Conservation (phyloP, 2,113 vertebrate genomes). For the Sula dactylatra region DNA sequence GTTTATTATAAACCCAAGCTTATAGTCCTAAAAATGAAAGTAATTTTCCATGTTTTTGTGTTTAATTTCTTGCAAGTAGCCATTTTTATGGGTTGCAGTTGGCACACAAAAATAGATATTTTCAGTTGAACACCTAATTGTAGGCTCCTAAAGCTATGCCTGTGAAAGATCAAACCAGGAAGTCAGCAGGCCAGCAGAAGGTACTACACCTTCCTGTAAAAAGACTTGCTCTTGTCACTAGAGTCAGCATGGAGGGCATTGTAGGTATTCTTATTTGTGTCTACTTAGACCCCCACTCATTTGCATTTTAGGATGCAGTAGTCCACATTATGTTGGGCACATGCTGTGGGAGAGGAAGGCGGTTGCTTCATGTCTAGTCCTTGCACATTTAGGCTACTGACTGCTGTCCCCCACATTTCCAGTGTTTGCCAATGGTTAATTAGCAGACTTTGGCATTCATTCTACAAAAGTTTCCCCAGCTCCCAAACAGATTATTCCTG, state of each 20-base stretch:
- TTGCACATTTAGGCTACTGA: neutral
- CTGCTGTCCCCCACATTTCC: neutral
- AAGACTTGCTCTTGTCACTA: neutral
- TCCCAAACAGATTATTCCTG: slow-evolving; percentile 42
- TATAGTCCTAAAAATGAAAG: neutral
- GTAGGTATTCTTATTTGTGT: neutral
- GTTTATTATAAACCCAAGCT: neutral
- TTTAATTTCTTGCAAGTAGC: neutral
- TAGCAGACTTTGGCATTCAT: neutral
- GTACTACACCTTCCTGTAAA: neutral
- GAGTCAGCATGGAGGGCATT: fast-evolving
- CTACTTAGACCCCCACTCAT: neutral
- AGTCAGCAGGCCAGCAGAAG: neutral
- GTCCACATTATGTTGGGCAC: neutral
- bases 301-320: neutral
- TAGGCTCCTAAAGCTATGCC: neutral
- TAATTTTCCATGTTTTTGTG: neutral
- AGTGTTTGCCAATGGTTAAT: slow-evolving; percentile 15
- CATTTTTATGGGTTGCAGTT: neutral
- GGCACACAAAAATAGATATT: neutral
- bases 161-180: neutral
- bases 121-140: neutral
- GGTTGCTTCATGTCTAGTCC: neutral
- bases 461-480: neutral
- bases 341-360: neutral